Evolutionary conservation across 2,888 invertebrate genomes (phyloP).

Genomic region (Xanthorhoe designata): DNA sequence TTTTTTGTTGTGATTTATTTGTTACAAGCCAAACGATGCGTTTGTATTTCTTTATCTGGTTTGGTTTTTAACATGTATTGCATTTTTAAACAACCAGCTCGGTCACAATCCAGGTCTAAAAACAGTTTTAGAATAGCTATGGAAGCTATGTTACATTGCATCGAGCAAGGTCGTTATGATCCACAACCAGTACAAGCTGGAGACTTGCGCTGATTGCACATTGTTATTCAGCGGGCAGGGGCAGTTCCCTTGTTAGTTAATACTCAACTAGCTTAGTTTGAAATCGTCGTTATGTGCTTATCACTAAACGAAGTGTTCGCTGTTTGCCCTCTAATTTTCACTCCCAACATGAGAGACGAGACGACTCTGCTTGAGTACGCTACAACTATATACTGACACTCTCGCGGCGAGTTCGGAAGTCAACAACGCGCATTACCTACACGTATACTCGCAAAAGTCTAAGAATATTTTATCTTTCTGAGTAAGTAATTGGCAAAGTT

Average conservation of each 20-base stretch:
- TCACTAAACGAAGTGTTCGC: conserved; percentile 60
- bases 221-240: conserved; percentile 56
- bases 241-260: conserved; percentile 68
- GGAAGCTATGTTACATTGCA: conserved; percentile 3
- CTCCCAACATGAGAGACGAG: conserved; percentile 57
- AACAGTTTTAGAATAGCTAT: no score
- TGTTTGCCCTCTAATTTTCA: conserved; percentile 72
- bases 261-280: conserved; percentile 45
- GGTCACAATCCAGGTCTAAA: no score
- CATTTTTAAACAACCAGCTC: no score
- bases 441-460: conserved; percentile 9
- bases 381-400: conserved; percentile 52
- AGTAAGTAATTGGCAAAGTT: conserved; percentile 17
- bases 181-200: conserved; percentile 3
- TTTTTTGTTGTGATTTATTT: conserved; percentile 12
- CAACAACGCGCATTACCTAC: conserved; percentile 38
- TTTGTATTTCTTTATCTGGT: background rate
- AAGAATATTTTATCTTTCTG: conserved; percentile 21
- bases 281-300: conserved; percentile 53
- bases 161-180: conserved; percentile 14
- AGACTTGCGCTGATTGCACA: conserved; percentile 35
- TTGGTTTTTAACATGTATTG: background rate
- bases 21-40: background rate
- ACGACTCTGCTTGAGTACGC: conserved; percentile 46
- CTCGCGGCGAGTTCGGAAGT: conserved; percentile 49